Evolutionary conservation across 2,797 vertebrate genomes (phyloP), one percentile per base, ranked within the genome.

Genomic region (Lindbergichthys nudifrons): DNA sequence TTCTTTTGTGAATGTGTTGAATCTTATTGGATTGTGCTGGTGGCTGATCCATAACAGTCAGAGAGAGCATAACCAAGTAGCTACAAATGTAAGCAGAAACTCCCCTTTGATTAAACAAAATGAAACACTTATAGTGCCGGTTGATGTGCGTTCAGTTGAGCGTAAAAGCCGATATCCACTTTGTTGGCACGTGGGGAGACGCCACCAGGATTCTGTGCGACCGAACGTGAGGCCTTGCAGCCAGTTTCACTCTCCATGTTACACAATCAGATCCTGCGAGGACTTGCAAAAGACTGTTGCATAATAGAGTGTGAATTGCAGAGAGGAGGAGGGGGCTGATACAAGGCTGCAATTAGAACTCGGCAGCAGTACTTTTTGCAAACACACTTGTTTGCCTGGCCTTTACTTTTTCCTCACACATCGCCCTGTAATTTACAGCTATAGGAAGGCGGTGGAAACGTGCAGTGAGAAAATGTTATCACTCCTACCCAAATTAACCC

Each of bases 201-300:
- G 2, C 39, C 2, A 0, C n/a, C 1, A 21, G 30, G 46, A 77
- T 57, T 77, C 60, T 63, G 30, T 42, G 53, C 1, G 48, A 56
- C 45, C 69, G 46, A 79, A 73, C 19, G 26, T 18, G 59, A 88
- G 66, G 63, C 82, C 70, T 75, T 10, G 48, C 56, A 86, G 73
- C 41, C 51, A 26, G 53, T 88, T 90, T 85, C 76, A 36, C 61
- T 83, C 68, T 58, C 0, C 41, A 63, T 1, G 50, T 93, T 93
- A 86, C 87, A 86, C 87, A 92, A 92, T 85, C 75, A 64, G 77
- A 89, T 87, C 86, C 84, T 87, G 86, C 77, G 77, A 87, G 64
- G 87, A 87, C 88, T 88, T 85, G 89, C 75, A 85, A 84, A 82
- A 59, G 63, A 23, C 39, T 42, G 61, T 94, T 92, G 90, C 86